A percentile compares a stretch with the other conserved stretches of the same genome.
phyloP scores from a whole-genome alignment of 2,113 vertebrate genomes.

The Amphiprion ocellaris region DNA sequence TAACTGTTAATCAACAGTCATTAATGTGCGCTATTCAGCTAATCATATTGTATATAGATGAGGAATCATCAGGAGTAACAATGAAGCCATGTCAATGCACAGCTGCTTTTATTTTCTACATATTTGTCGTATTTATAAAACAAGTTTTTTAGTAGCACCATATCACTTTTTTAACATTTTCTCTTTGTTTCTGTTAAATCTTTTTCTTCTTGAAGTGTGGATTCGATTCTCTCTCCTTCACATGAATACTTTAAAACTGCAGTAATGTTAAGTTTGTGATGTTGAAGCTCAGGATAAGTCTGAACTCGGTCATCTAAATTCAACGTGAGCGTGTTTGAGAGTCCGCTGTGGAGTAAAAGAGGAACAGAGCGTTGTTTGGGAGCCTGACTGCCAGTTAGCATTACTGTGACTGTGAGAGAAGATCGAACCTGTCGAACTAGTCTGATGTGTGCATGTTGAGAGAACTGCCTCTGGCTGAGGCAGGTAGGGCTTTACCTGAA shows the following conservation, averaged over 20 bases:
- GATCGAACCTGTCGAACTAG: constrained; percentile 59
- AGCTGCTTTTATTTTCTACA: too few relatives aligned
- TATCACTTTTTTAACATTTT: too few relatives aligned
- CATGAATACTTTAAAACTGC: neutral
- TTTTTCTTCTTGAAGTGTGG: neutral
- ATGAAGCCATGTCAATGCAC: too few relatives aligned
- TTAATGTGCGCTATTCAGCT: too few relatives aligned
- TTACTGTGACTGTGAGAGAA: neutral
- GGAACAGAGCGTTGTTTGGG: neutral
- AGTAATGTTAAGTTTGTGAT: neutral
- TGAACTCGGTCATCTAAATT: neutral
- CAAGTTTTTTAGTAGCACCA: too few relatives aligned
- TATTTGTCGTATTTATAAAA: too few relatives aligned
- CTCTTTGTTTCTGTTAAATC: too few relatives aligned
- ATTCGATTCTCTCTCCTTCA: neutral
- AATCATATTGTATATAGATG: too few relatives aligned
- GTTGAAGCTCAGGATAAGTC: neutral
- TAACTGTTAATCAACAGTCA: too few relatives aligned
- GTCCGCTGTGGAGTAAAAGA: neutral
- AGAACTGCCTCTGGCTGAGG: constrained; percentile 24
- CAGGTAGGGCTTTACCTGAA: constrained; percentile 11
- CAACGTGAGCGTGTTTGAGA: too few relatives aligned
- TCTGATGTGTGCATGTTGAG: constrained; percentile 8
- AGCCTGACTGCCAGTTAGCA: neutral
- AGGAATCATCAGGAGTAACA: too few relatives aligned